These are phyloP conservation scores for Gallinago stenura DNA, from an alignment of 2,797 vertebrate species.

Conservation along the genomic window DNA sequence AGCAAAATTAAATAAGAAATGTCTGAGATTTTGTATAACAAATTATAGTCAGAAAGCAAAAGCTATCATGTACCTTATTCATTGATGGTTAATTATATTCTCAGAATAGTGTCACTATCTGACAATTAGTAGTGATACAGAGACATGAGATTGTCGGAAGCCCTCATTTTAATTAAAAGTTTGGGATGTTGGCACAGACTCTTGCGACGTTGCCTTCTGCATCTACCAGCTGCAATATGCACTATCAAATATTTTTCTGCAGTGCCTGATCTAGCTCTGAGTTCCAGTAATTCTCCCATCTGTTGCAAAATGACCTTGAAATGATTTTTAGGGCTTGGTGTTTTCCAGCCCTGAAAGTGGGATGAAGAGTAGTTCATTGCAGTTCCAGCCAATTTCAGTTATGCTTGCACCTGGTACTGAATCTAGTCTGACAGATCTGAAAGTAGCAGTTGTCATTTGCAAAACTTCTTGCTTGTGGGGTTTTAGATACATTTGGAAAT, in stretches of 20 bases:
- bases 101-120: not conserved
- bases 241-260: constrained; percentile 33
- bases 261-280: constrained; percentile 38
- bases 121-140: not conserved
- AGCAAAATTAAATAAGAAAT: not conserved
- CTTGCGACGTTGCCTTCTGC: constrained; percentile 37
- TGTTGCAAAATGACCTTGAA: constrained; percentile 65
- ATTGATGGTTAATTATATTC: constrained; percentile 35
- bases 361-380: not conserved
- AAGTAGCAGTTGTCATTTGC: constrained; percentile 5
- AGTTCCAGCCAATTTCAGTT: constrained; percentile 23
- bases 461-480: not conserved
- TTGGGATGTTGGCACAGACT: constrained; percentile 16
- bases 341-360: not conserved
- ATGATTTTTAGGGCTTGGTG: constrained; percentile 32
- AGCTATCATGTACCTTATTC: not conserved
- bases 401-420: constrained; percentile 37
- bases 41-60: not conserved
- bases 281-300: constrained; percentile 57
- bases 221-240: constrained; percentile 45
- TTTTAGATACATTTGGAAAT: not conserved
- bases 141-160: constrained; percentile 30
- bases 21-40: not conserved
- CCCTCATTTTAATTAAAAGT: constrained; percentile 67
- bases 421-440: not conserved